These are phyloP conservation scores for Torymus auratus DNA, from an alignment of 2,888 invertebrate genomes.

Conservation along the genomic window DNA sequence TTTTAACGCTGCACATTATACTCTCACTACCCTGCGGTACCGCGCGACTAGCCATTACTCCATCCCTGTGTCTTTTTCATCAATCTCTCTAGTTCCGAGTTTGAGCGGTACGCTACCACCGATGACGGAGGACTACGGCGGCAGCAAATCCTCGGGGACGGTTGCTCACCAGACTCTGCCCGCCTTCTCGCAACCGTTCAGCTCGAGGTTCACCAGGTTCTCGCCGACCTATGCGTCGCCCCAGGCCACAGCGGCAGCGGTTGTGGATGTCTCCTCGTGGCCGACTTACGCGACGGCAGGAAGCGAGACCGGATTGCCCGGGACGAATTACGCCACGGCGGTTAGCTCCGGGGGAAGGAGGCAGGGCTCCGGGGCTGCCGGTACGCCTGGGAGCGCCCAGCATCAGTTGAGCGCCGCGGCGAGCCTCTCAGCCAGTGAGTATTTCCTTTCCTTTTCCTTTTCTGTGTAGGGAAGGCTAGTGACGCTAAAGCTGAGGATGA, in stretches of 20 bases:
- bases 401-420: slow-evolving; percentile 82
- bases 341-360: not conserved
- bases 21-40: too few species aligned
- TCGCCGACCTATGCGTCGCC: slow-evolving; percentile 69
- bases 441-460: too few species aligned
- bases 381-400: slow-evolving; percentile 57
- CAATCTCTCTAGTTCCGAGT: not conserved
- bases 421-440: slow-evolving; percentile 86
- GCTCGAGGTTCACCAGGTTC: slow-evolving; percentile 71
- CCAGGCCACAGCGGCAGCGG: slow-evolving; percentile 57
- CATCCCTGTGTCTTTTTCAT: too few species aligned
- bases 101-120: slow-evolving; percentile 62
- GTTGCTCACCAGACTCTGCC: slow-evolving; percentile 77
- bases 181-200: slow-evolving; percentile 80
- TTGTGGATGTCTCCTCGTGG: slow-evolving; percentile 50
- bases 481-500: too few species aligned
- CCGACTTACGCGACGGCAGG: too few species aligned
- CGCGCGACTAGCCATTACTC: too few species aligned
- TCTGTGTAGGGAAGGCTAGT: too few species aligned
- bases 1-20: too few species aligned
- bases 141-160: slow-evolving; percentile 69
- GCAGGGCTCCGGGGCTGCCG: slow-evolving; percentile 59
- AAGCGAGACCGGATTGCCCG: too few species aligned
- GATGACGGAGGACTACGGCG: slow-evolving; percentile 69
- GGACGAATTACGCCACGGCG: slow-evolving; percentile 63